Evolutionary conservation across 2,888 invertebrate genomes (phyloP).

Genomic region (Drosophila quasianomalipes): DNA sequence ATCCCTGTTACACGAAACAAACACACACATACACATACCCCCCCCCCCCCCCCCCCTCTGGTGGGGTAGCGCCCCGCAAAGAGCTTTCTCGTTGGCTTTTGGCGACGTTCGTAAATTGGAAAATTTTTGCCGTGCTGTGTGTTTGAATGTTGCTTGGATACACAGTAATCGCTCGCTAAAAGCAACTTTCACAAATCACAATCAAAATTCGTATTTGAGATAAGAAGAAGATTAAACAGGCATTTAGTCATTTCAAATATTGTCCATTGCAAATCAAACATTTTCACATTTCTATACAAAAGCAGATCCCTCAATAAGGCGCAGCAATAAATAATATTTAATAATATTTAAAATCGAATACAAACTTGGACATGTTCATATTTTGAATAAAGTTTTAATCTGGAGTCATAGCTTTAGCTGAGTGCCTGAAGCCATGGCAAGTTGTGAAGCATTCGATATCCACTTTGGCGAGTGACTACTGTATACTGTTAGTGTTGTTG

Average conservation of each 20-base stretch:
- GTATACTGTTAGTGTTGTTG: neutral
- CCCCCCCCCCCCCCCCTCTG: neutral
- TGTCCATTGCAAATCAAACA: neutral
- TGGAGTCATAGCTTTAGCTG: neutral
- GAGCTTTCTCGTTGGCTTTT: constrained; percentile 64
- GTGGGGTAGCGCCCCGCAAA: constrained; percentile 17
- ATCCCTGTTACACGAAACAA: constrained; percentile 74
- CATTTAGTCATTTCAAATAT: neutral
- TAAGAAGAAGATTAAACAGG: neutral
- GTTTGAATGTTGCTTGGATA: constrained; percentile 2
- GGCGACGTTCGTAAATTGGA: constrained; percentile 83
- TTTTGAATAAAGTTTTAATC: neutral
- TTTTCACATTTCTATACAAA: neutral
- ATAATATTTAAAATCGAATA: neutral
- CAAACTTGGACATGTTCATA: neutral
- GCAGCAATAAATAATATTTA: neutral
- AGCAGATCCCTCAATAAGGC: neutral
- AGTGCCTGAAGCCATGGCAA: neutral
- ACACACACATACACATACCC: constrained; percentile 14
- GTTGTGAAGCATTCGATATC: neutral
- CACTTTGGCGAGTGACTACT: neutral
- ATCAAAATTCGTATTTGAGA: neutral
- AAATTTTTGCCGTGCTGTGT: constrained; percentile 70
- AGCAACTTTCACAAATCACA: neutral
- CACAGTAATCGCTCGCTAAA: neutral